Evolutionary conservation across 2,797 vertebrate species (phyloP).

Genomic region (Rhinogobio ventralis): DNA sequence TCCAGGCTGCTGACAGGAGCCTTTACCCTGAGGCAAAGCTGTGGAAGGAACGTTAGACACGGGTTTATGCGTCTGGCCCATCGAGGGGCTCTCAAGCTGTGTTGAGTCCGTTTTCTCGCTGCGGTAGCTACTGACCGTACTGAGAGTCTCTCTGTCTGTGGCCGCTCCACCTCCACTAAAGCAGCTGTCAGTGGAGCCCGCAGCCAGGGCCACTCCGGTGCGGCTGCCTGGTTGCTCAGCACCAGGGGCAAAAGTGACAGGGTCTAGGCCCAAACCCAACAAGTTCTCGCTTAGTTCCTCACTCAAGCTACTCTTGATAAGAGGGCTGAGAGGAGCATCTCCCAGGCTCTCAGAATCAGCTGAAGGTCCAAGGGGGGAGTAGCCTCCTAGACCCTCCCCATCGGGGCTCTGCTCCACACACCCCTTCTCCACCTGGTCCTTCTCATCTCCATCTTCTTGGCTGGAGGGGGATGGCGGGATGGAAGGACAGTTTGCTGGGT

Average conservation of each 20-base stretch:
- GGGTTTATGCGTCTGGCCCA: conserved; percentile 72
- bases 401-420: conserved; percentile 64
- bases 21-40: conserved; percentile 59
- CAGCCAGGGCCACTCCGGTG: conserved; percentile 77
- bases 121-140: conserved; percentile 90
- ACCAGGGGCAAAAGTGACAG: conserved; percentile 82
- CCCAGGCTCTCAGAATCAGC: conserved; percentile 82
- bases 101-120: conserved; percentile 92
- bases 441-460: conserved; percentile 81
- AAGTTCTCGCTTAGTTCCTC: conserved; percentile 89
- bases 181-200: conserved; percentile 89
- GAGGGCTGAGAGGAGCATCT: conserved; percentile 88
- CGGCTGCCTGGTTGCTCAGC: conserved; percentile 78
- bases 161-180: conserved; percentile 83
- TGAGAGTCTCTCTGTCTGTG: conserved; percentile 87
- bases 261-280: conserved; percentile 83
- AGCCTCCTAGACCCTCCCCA: conserved; percentile 67
- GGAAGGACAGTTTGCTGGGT: conserved; percentile 74
- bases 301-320: conserved; percentile 88
- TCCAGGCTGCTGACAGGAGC: conserved; percentile 55
- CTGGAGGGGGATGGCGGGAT: conserved; percentile 81
- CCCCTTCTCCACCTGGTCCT: conserved; percentile 70
- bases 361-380: conserved; percentile 78
- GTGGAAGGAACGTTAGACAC: conserved; percentile 66
- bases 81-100: conserved; percentile 87